Conservation (phyloP, 1,140 invertebrate species). For the Danaus melanippus region DNA sequence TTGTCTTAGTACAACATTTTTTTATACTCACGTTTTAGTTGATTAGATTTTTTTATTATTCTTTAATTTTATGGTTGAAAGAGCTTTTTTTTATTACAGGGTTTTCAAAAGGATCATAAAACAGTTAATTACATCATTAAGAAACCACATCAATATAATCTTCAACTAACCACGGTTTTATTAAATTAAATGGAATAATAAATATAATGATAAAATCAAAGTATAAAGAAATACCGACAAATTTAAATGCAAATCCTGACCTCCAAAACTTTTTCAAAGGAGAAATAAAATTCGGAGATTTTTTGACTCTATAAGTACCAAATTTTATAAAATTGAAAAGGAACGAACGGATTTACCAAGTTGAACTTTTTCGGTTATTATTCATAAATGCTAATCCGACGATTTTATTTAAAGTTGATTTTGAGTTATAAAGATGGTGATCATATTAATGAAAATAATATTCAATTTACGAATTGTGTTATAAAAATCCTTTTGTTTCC, state of each 20-base stretch:
- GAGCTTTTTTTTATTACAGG: too few relatives aligned
- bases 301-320: constrained; percentile 39
- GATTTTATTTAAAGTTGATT: constrained; percentile 52
- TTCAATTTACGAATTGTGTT: constrained; percentile 23
- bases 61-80: too few relatives aligned
- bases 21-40: too few relatives aligned
- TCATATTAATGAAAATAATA: constrained; percentile 38
- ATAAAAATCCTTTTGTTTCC: constrained; percentile 2
- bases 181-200: neutral
- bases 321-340: constrained; percentile 50
- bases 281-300: constrained; percentile 23
- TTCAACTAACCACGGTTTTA: too few relatives aligned
- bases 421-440: constrained; percentile 21
- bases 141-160: too few relatives aligned
- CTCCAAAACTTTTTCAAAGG: constrained; percentile 17
- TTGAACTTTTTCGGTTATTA: constrained; percentile 64
- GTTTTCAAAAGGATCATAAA: too few relatives aligned
- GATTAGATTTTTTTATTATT: too few relatives aligned
- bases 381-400: constrained; percentile 64
- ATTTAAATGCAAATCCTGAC: constrained; percentile 15
- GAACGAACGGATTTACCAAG: constrained; percentile 43
- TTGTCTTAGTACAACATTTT: too few relatives aligned
- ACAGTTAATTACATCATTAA: too few relatives aligned
- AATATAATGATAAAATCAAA: constrained; percentile 9
- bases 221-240: constrained; percentile 4